Evolutionary conservation across 2,113 vertebrate genomes (phyloP).

Genomic region (Chloropsis hardwickii): DNA sequence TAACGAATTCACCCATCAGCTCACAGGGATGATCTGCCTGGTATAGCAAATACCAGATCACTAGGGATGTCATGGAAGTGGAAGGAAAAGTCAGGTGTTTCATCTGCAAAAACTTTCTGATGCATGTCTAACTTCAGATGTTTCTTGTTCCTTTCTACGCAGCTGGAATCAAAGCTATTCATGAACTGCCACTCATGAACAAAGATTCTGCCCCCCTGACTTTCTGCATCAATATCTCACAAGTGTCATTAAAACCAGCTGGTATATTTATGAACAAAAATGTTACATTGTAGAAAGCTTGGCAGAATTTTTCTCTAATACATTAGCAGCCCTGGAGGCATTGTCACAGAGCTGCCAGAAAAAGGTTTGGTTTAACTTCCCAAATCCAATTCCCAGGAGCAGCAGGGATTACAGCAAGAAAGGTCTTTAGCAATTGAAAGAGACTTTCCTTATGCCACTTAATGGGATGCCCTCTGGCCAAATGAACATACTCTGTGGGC

Average conservation of each 20-base stretch:
- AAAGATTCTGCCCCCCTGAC: neutral
- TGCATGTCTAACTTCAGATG: neutral
- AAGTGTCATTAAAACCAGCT: neutral
- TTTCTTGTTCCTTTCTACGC: neutral
- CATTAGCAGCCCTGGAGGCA: neutral
- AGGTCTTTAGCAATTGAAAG: neutral
- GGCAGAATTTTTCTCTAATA: constrained; percentile 1
- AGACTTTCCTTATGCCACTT: neutral
- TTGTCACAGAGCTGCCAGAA: neutral
- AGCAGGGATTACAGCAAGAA: neutral
- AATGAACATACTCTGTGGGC: neutral
- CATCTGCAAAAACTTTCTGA: neutral
- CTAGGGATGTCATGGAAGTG: neutral
- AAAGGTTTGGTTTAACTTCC: neutral
- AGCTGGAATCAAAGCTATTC: neutral
- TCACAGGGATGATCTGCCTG: neutral
- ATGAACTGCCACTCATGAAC: neutral
- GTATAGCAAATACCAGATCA: neutral
- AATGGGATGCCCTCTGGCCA: constrained; percentile 4
- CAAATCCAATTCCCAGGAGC: neutral
- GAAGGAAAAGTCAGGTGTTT: neutral
- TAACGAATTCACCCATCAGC: neutral
- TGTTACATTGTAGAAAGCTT: neutral
- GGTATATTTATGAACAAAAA: neutral
- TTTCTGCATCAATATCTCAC: neutral